phyloP scores from a whole-genome alignment of 1,140 invertebrate species.

The Hetaerina americana region DNA sequence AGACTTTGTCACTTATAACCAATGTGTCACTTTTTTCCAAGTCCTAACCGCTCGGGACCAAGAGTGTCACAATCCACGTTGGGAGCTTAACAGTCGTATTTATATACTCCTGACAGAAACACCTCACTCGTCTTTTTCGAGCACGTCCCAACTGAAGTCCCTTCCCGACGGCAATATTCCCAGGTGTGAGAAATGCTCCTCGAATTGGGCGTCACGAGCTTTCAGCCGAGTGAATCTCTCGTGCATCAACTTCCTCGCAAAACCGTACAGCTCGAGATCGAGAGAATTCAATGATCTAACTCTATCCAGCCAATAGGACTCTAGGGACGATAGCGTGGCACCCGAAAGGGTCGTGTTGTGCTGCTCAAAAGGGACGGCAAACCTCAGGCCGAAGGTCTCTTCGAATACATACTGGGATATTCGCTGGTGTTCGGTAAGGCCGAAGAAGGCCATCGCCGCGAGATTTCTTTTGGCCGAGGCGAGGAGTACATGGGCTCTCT shows the following conservation, averaged over 20 bases:
- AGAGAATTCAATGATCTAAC: slow-evolving; percentile 74
- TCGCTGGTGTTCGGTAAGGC: slow-evolving; percentile 89
- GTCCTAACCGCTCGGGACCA: too few species aligned
- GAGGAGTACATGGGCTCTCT: slow-evolving; percentile 69
- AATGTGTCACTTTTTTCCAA: too few species aligned
- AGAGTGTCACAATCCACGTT: too few species aligned
- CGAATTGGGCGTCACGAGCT: slow-evolving; percentile 63
- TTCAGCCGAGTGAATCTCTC: slow-evolving; percentile 69
- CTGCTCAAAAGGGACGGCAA: slow-evolving; percentile 76
- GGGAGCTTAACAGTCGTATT: too few species aligned
- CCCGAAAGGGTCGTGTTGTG: slow-evolving; percentile 78
- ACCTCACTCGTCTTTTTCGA: slow-evolving; percentile 20
- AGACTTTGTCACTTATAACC: too few species aligned
- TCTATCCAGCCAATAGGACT: slow-evolving; percentile 51
- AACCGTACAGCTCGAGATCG: slow-evolving; percentile 88
- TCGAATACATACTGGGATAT: slow-evolving; percentile 94
- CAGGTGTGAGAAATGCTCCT: slow-evolving; percentile 61
- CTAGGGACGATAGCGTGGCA: slow-evolving; percentile 57
- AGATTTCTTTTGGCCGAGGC: slow-evolving; percentile 92
- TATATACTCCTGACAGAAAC: too few species aligned
- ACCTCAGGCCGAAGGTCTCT: slow-evolving; percentile 87
- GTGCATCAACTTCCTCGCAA: slow-evolving; percentile 79
- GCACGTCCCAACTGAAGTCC: slow-evolving; percentile 77
- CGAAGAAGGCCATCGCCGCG: slow-evolving; percentile 90
- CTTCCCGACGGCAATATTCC: slow-evolving; percentile 51